Base-by-base conservation (phyloP, 53 echinoderm and acorn worm species). In the Mesocentrotus franciscanus region DNA sequence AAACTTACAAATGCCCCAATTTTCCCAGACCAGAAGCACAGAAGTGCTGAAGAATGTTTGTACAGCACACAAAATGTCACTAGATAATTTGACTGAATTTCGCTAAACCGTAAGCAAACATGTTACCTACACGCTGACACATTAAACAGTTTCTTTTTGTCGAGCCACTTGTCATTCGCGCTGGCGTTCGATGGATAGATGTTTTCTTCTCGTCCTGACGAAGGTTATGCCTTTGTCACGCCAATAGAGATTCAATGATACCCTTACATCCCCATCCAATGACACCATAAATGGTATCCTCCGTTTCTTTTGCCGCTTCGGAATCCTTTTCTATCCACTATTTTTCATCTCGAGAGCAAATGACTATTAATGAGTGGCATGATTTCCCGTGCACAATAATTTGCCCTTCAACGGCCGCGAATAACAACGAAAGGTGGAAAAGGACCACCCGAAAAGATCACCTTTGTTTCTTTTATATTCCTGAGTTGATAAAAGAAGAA, bases 391-490 rank as follows among this genome's bases (percentile, higher is more conserved):
- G 22, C 56, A 93, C 93, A 93, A 93, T 55, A 30, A 49, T 14
- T 2, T 78, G 93, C 93, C 93, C 93, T 93, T 93, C 93, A 78
- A n/a, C 30, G 30, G 14, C 20, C 71, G 32, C 26, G 78, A 93
- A 74, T 76, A 93, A 76, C 78, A 76, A 42, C 78, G 75, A 59
- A 62, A 92, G 39, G 70, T 92, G 93, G 78, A 76, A 76, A 26
- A 58, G 78, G 93, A 93, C 93, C 93, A 93, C 93, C 93, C 93
- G 93, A 93, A 76, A 76, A 61, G 35, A 30, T 60, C 22, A 42
- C 22, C 24, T 90, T 90, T 60, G 42, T 90, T 79, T 49, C 71
- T 62, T 68, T 92, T 70, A 92, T 92, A 61, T 60, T 29, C 60
- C 92, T 71, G 22, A 17, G 18, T 15, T 92, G 92, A 92, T 92